Evolutionary conservation across 2,888 invertebrate genomes (phyloP).

Genomic region (Digitonthophagus gazella): DNA sequence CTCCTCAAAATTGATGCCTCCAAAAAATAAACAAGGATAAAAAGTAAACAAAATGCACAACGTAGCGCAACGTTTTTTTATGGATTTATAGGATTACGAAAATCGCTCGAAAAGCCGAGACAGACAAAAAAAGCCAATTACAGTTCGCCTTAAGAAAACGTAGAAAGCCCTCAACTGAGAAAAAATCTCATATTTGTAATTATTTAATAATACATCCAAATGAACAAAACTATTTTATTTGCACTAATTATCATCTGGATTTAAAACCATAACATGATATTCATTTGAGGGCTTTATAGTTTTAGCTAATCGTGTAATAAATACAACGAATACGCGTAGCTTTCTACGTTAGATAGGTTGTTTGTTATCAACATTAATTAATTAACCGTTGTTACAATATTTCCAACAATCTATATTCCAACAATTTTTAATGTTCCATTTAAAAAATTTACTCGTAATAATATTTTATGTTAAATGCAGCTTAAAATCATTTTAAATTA

Average conservation of each 20-base stretch:
- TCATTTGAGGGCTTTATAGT: not conserved
- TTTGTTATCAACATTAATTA: not conserved
- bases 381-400: too few species aligned
- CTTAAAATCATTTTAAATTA: not conserved
- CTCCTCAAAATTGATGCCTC: slow-evolving; percentile 51
- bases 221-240: too few species aligned
- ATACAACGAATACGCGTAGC: not conserved
- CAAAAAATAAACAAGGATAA: not conserved
- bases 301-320: not conserved
- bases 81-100: not conserved
- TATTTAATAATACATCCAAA: too few species aligned
- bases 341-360: not conserved
- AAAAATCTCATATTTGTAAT: too few species aligned
- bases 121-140: not conserved
- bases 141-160: not conserved
- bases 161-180: too few species aligned
- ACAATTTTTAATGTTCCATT: not conserved
- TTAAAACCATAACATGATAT: too few species aligned
- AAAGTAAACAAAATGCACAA: slow-evolving; percentile 6
- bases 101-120: not conserved
- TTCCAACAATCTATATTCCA: not conserved
- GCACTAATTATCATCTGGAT: too few species aligned
- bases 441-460: not conserved
- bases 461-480: too few species aligned
- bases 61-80: not conserved